Base-by-base conservation (phyloP, 2,888 invertebrate genomes). In the Pachycephus smyrnensis region DNA sequence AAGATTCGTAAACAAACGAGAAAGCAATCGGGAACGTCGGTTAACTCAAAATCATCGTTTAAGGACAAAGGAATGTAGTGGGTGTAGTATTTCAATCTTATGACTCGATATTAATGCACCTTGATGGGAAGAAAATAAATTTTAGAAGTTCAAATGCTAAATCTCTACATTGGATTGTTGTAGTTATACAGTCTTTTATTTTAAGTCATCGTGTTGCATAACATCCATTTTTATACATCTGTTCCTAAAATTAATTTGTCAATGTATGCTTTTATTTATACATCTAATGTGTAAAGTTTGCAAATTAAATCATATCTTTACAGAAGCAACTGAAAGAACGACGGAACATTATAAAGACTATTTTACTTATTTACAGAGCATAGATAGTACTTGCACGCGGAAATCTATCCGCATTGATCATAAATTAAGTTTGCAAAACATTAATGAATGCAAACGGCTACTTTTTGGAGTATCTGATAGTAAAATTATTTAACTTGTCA, bases 1-100 rank as follows among this genome's bases (percentile, higher is more conserved):
- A 82, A 80, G 75, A 77, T 75, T 23, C 77, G 31, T 33, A 78
- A 76, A 75, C 31, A 68, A 32, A 68, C 73, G n/a, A 78, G 77
- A 71, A 80, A 73, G 40, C 73, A 76, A 37, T 80, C 76, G 11
- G 33, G 1, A 23, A 23, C 23, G 2, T 23, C 40, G 23, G 9
- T 23, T 55, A 55, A 23, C 23, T 6, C 35, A 55, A 55, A 55
- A 55, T 55, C 23, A 55, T 23, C 9, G 15, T 55, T 23, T 55
- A 23, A 23, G 23, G 23, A 9, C 1, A 23, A 23, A 55, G 40
- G 40, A 23, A 55, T 55, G 23, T 9, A 23, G 9, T 6, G 23
- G 40, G 1, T 6, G 6, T 55, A 55, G 40, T 55, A 55, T 9
- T 55, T 55, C 23, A 40, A 40, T 55, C 40, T 55, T 55, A 9